Conservation (phyloP, 1,140 invertebrate species). For the Trachymyrmex septentrionalis region DNA sequence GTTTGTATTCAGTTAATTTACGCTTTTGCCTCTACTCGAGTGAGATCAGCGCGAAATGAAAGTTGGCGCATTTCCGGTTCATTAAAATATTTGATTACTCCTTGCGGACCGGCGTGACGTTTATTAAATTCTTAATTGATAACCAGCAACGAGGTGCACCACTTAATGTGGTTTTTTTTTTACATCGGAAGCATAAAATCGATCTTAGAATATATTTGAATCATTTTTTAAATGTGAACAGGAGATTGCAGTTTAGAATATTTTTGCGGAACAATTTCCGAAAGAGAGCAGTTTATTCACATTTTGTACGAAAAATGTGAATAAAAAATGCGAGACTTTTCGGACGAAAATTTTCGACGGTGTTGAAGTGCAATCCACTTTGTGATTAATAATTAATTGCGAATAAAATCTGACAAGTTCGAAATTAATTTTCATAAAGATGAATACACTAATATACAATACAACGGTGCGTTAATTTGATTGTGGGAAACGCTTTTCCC, state of each 20-base stretch:
- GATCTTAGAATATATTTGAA: conserved; percentile 15
- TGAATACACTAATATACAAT: conserved; percentile 35
- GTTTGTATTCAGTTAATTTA: conserved; percentile 50
- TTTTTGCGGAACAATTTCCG: background rate
- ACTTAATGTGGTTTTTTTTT: conserved; percentile 43
- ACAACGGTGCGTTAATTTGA: conserved; percentile 33
- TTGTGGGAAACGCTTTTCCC: conserved; percentile 18
- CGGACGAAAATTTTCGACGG: background rate
- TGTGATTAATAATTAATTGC: conserved; percentile 35
- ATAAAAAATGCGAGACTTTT: conserved; percentile 1
- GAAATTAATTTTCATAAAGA: conserved; percentile 40
- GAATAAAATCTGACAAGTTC: background rate
- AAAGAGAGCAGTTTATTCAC: background rate
- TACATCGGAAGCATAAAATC: conserved; percentile 17
- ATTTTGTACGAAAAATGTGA: background rate
- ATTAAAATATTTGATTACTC: conserved; percentile 64
- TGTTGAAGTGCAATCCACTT: background rate
- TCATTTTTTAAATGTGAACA: background rate
- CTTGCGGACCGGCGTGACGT: conserved; percentile 21
- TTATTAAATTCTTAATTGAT: conserved; percentile 74
- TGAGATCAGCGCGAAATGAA: conserved; percentile 25
- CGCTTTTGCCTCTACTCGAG: background rate
- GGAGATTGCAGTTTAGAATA: background rate
- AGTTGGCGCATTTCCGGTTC: conserved; percentile 40
- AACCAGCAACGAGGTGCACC: conserved; percentile 15